phyloP scores from a whole-genome alignment of 2,113 vertebrate genomes.

The Acanthochromis polyacanthus region DNA sequence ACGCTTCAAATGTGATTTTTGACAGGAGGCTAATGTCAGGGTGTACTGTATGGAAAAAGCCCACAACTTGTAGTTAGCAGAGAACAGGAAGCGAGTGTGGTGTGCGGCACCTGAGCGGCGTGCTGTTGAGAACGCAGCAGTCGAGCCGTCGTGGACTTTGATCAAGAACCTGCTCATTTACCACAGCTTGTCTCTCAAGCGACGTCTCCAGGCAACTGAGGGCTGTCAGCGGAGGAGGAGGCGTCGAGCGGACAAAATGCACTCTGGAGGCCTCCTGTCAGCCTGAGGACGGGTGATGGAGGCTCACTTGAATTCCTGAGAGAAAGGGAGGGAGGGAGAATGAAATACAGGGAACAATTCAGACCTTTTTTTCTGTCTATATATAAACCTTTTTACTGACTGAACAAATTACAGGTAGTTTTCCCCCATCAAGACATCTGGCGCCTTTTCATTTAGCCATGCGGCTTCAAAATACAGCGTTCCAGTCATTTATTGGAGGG shows the following conservation, averaged over 20 bases:
- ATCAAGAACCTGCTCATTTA: slow-evolving; percentile 80
- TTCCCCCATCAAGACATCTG: slow-evolving; percentile 61
- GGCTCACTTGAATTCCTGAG: slow-evolving; percentile 44
- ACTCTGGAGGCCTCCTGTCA: slow-evolving; percentile 77
- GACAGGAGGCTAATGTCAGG: slow-evolving; percentile 62
- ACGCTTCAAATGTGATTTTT: slow-evolving; percentile 44
- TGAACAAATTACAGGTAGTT: slow-evolving; percentile 80
- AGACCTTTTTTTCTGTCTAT: slow-evolving; percentile 49
- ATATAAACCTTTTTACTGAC: slow-evolving; percentile 81
- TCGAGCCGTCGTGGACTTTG: slow-evolving; percentile 62
- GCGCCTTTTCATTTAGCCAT: slow-evolving; percentile 51
- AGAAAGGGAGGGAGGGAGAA: background rate
- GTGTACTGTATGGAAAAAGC: slow-evolving; percentile 21
- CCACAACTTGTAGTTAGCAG: slow-evolving; percentile 34
- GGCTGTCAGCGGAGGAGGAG: slow-evolving; percentile 73
- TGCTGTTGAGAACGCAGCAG: slow-evolving; percentile 56
- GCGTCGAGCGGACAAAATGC: slow-evolving; percentile 68
- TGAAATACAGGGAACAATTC: background rate
- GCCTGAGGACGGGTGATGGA: slow-evolving; percentile 63
- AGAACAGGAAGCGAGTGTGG: slow-evolving; percentile 57
- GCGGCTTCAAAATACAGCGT: slow-evolving; percentile 32
- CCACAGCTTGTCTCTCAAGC: slow-evolving; percentile 71
- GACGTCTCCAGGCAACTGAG: slow-evolving; percentile 83
- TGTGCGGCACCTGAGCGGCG: background rate
- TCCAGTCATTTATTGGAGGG: slow-evolving; percentile 37